Conservation (phyloP, 2,797 vertebrate genomes). For the Bradypodion ventrale region DNA sequence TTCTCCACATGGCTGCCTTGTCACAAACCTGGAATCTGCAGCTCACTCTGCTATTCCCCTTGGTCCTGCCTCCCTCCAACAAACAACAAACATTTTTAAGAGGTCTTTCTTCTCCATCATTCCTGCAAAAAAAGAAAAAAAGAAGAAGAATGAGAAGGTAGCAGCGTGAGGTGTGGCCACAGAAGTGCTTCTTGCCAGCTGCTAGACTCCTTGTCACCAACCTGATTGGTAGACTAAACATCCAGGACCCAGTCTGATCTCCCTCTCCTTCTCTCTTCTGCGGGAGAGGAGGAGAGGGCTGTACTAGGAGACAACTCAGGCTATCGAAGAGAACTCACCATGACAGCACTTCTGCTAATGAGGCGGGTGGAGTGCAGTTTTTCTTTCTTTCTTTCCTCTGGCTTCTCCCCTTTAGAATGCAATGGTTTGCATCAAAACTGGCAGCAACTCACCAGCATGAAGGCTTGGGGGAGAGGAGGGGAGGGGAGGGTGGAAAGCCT, state of each 20-base stretch:
- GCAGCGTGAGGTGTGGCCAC: fast-evolving
- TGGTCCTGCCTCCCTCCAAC: background rate
- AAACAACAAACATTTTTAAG: background rate
- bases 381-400: background rate
- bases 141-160: constrained; percentile 27
- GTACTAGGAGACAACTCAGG: constrained; percentile 63
- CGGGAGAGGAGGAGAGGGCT: constrained; percentile 60
- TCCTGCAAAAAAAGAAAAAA: constrained; percentile 14
- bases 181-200: constrained; percentile 59
- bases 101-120: background rate
- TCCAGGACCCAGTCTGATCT: constrained; percentile 75
- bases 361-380: background rate
- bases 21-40: background rate
- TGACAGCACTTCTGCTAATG: constrained; percentile 55
- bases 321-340: constrained; percentile 66
- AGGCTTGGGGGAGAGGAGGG: constrained; percentile 46
- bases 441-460: constrained; percentile 72
- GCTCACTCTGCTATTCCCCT: background rate
- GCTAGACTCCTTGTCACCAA: constrained; percentile 91
- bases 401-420: constrained; percentile 19
- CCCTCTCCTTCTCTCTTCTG: constrained; percentile 54
- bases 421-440: constrained; percentile 82
- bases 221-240: constrained; percentile 97
- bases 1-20: background rate
- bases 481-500: constrained; percentile 62